A percentile compares a stretch with the other conserved stretches of the same genome.
Evolutionary conservation across 2,113 vertebrate genomes (phyloP).

Genomic region (Orcinus orca): DNA sequence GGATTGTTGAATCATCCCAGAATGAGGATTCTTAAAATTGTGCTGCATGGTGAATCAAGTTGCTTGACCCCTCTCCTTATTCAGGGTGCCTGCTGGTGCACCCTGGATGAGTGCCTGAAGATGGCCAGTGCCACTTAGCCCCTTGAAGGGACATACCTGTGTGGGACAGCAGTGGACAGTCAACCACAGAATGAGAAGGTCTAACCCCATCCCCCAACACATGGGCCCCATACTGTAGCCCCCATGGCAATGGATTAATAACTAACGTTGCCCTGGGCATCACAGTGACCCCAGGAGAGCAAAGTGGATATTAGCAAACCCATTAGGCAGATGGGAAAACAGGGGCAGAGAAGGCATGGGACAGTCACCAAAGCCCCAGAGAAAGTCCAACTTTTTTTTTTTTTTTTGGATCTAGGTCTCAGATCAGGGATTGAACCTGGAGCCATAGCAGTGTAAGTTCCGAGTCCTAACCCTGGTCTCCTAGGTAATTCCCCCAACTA

Average conservation of each 20-base stretch:
- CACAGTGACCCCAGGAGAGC: not conserved
- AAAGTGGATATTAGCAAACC: not conserved
- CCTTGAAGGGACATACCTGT: slow-evolving; percentile 89
- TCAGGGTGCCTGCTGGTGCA: slow-evolving; percentile 70
- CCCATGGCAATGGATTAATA: not conserved
- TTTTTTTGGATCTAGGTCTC: not conserved
- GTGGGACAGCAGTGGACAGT: not conserved
- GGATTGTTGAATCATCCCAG: slow-evolving; percentile 80
- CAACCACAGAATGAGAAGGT: not conserved
- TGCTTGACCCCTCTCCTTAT: not conserved
- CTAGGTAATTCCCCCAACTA: not conserved
- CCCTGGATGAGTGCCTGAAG: slow-evolving; percentile 70
- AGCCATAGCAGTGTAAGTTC: not conserved
- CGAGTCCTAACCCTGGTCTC: not conserved
- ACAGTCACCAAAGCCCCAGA: not conserved
- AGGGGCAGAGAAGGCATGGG: not conserved
- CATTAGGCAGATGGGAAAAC: not conserved
- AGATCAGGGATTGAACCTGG: not conserved
- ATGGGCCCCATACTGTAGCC: not conserved
- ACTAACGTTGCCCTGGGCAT: not conserved
- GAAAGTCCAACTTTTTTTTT: not conserved
- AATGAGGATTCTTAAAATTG: slow-evolving; percentile 63
- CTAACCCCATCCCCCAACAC: not conserved
- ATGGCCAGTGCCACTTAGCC: slow-evolving; percentile 82
- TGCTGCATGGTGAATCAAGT: not conserved